phyloP scores from a whole-genome alignment of 1,140 invertebrate species.

The Coelopa frigida region DNA sequence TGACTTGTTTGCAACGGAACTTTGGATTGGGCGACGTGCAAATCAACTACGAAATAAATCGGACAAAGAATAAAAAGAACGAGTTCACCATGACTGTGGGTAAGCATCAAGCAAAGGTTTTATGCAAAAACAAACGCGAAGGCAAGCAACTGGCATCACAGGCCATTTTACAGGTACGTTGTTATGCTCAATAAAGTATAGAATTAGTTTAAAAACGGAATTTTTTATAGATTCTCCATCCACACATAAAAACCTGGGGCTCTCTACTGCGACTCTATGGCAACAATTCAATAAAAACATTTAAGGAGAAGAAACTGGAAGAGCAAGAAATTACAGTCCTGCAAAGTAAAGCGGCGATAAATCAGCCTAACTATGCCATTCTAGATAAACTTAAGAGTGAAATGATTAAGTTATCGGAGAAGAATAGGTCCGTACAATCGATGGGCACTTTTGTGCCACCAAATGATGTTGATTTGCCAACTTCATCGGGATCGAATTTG shows the following conservation, averaged over 20 bases:
- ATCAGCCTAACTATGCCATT: constrained; percentile 90
- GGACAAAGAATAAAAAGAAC: constrained; percentile 85
- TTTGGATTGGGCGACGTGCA: constrained; percentile 84
- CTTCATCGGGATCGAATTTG: constrained; percentile 61
- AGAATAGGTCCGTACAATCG: constrained; percentile 59
- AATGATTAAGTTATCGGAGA: constrained; percentile 72
- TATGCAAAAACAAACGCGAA: constrained; percentile 92
- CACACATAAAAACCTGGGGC: constrained; percentile 91
- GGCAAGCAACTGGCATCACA: constrained; percentile 96
- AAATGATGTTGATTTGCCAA: constrained; percentile 58
- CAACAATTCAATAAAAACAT: constrained; percentile 82
- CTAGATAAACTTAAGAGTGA: constrained; percentile 82
- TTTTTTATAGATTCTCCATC: constrained; percentile 64
- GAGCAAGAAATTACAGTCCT: constrained; percentile 90
- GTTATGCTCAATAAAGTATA: too few relatives aligned
- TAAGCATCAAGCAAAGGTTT: constrained; percentile 79
- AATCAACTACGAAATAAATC: constrained; percentile 81
- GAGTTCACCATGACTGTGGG: constrained; percentile 93
- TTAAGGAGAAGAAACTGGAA: constrained; percentile 90
- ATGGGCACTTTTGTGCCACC: constrained; percentile 66
- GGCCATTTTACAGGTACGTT: constrained; percentile 72
- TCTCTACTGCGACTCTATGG: constrained; percentile 89
- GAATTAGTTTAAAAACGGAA: neutral
- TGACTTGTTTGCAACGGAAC: constrained; percentile 88
- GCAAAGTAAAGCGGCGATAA: constrained; percentile 81